phyloP scores from a whole-genome alignment of 2,888 invertebrate species.

The Caenorhabditis sp. region DNA sequence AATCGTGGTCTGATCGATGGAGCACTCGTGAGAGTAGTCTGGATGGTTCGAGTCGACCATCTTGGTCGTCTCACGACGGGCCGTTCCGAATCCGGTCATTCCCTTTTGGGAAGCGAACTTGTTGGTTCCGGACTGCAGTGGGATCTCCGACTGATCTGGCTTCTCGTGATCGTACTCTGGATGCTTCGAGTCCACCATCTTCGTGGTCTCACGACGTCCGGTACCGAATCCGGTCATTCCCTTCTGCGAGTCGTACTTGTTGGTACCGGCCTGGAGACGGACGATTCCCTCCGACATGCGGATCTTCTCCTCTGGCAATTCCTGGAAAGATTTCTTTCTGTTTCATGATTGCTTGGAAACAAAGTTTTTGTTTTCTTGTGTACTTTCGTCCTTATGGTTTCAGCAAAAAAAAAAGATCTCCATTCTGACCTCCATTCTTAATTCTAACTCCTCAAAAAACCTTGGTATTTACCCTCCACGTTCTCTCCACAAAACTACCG shows the following conservation, averaged over 20 bases:
- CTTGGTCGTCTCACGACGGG: conserved; percentile 82
- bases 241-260: conserved; percentile 83
- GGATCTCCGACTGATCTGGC: conserved; percentile 83
- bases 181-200: conserved; percentile 83
- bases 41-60: conserved; percentile 83
- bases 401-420: no score
- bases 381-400: no score
- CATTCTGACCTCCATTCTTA: no score
- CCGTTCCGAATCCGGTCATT: conserved; percentile 83
- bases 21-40: conserved; percentile 82
- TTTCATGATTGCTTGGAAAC: neutral
- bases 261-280: conserved; percentile 83
- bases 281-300: conserved; percentile 83
- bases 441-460: neutral
- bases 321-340: conserved; percentile 71
- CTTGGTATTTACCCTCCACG: neutral
- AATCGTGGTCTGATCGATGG: conserved; percentile 81
- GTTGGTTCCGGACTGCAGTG: conserved; percentile 83
- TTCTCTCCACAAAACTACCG: conserved; percentile 3
- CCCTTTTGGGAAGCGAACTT: conserved; percentile 82
- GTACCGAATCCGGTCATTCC: conserved; percentile 83
- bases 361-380: neutral
- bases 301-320: conserved; percentile 83
- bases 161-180: conserved; percentile 83
- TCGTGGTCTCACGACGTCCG: conserved; percentile 83